phyloP scores from a whole-genome alignment of 92 coral and sea anemone species.

The Zoanthus solanderi region DNA sequence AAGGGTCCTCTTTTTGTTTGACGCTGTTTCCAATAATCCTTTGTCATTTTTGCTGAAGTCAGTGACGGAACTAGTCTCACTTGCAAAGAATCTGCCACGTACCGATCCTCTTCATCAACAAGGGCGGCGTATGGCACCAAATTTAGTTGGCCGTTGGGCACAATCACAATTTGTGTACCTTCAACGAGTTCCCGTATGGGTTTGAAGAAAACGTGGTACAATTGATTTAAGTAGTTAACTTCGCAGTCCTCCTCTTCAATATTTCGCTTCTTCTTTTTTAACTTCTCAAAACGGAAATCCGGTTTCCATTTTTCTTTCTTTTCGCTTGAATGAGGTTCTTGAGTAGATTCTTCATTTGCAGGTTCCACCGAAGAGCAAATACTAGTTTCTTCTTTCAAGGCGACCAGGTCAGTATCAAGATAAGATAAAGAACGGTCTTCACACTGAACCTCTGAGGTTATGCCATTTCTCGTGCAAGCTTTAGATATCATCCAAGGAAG shows the following conservation, averaged over 20 bases:
- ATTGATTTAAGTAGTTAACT: background rate
- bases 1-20: background rate
- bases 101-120: background rate
- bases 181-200: conserved; percentile 14
- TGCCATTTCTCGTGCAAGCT: background rate
- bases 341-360: background rate
- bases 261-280: background rate
- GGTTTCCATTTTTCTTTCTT: background rate
- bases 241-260: background rate
- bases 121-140: conserved; percentile 23
- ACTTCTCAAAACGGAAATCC: background rate
- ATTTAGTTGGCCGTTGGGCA: background rate
- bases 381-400: background rate
- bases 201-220: background rate
- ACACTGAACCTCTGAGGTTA: background rate
- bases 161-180: conserved; percentile 5
- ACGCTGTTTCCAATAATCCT: background rate
- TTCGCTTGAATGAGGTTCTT: background rate
- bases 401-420: background rate
- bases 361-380: background rate
- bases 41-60: conserved; percentile 5
- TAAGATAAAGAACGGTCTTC: background rate
- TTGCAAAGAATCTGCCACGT: conserved; percentile 13
- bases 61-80: conserved; percentile 32
- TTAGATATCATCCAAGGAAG: background rate